Base-by-base conservation (phyloP, 2,113 vertebrate genomes). In the Vombatus ursinus region DNA sequence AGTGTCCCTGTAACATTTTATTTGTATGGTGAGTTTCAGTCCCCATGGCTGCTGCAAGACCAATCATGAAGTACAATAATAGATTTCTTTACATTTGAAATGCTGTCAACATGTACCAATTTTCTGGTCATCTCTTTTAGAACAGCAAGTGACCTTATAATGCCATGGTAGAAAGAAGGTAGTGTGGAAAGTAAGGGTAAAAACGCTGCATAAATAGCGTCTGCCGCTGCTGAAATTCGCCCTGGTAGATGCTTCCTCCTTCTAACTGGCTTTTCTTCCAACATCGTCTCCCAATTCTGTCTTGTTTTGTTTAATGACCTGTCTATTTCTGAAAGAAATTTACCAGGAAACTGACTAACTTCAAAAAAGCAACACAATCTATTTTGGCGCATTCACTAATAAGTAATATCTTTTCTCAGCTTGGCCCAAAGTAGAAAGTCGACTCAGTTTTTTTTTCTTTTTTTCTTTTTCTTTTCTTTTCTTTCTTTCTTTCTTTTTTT, bases 341-440 rank as follows among this genome's bases (percentile, higher is more conserved):
- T 98, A 95, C 91, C 95, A 98, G 96, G 94, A 97, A 98, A 98
- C 94, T 97, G 96, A 97, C 96, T 98, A 97, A 77, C 94, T 96
- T 94, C 54, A 91, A 9, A 90, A 93, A 97, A 84, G 48, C 92
- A 98, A 93, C 31, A 92, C 31, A 96, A 93, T 97, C 92, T 97
- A 96, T 97, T 98, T 98, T 94, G 97, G 94, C 89, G 91, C 47
- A 92, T 96, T 96, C 95, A 84, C 48, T 93, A 95, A 24, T 90
- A 92, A 96, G 90, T 96, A 97, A 97, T 96, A 94, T 97, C 94
- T 95, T 92, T 68, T 94, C 68, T 84, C 96, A 97, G 92, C 92
- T 90, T 93, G 50, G 84, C 96, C 96, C 97, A 96, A 97, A 97
- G 93, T 52, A 94, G 89, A 92, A 95, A 84, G 44, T 94, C 92